A percentile compares a stretch with the other conserved stretches of the same genome.
These are phyloP conservation scores for Psix sp. DNA, from an alignment of 1,140 invertebrate genomes.

Conservation along the genomic window DNA sequence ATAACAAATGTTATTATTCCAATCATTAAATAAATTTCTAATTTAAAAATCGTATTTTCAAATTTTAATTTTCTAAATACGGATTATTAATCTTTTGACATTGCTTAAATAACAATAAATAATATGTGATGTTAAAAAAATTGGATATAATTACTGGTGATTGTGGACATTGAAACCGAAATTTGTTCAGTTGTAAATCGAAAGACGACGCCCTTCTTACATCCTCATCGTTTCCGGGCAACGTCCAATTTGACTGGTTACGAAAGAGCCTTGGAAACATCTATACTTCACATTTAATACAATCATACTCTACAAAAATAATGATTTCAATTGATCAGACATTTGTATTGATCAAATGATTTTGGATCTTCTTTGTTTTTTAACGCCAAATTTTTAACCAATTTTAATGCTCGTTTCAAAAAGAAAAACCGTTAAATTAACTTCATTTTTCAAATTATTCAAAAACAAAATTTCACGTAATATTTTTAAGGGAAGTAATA, in stretches of 20 bases:
- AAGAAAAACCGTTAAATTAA: no score
- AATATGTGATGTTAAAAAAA: no score
- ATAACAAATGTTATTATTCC: no score
- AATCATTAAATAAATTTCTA: no score
- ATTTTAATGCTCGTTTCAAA: no score
- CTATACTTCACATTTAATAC: conserved; percentile 21
- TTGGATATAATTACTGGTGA: conserved; percentile 56
- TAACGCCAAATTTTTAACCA: not conserved
- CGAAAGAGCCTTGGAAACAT: conserved; percentile 39
- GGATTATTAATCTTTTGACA: conserved; percentile 2
- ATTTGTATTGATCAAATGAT: conserved; percentile 23
- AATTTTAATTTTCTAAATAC: no score
- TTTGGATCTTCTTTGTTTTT: not conserved
- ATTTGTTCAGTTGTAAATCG: conserved; percentile 60
- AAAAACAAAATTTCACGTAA: no score
- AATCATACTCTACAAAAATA: conserved; percentile 39
- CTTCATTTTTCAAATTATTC: no score
- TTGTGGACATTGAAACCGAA: conserved; percentile 63
- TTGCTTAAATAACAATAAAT: conserved; percentile 31
- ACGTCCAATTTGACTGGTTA: conserved; percentile 66
- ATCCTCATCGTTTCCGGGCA: conserved; percentile 65
- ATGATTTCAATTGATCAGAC: conserved; percentile 36
- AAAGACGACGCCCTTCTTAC: conserved; percentile 57
- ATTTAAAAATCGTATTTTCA: no score
- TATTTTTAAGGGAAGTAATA: no score